Evolutionary conservation across 2,113 vertebrate genomes (phyloP).

Genomic region (Rhipidura dahli): DNA sequence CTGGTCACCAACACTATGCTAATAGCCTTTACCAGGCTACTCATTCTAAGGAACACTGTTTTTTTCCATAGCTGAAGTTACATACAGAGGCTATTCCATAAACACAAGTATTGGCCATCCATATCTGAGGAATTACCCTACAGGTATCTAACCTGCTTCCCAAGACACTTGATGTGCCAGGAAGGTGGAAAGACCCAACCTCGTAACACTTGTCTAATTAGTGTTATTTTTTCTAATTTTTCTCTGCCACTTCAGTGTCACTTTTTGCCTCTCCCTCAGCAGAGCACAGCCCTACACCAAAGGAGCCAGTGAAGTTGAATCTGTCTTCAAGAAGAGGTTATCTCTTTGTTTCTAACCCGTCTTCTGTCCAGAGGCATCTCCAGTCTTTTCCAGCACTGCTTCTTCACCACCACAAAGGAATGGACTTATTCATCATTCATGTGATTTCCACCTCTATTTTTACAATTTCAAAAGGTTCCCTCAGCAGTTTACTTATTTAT

Average conservation of each 20-base stretch:
- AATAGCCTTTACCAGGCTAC: not conserved
- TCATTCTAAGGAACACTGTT: not conserved
- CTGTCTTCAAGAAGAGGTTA: not conserved
- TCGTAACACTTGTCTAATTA: not conserved
- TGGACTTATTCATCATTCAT: not conserved
- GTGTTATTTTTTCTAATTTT: not conserved
- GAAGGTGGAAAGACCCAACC: not conserved
- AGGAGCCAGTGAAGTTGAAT: not conserved
- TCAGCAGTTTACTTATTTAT: not conserved
- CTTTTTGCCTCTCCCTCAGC: not conserved
- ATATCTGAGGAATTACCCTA: not conserved
- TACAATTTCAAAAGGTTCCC: not conserved
- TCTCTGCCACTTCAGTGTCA: not conserved
- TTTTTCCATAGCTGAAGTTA: not conserved
- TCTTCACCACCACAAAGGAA: not conserved
- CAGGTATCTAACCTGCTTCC: not conserved
- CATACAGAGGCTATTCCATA: not conserved
- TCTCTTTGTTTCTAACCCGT: not conserved
- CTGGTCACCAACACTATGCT: not conserved
- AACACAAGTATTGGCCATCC: not conserved
- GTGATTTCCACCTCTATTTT: not conserved
- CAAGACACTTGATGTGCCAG: not conserved
- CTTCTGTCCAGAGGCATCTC: not conserved
- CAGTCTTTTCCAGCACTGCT: not conserved
- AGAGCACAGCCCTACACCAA: not conserved